Percentiles rank a stretch among this genome's conserved stretches.
phyloP scores from a whole-genome alignment of 2,797 vertebrate species.

The Scomberomorus guttatus region DNA sequence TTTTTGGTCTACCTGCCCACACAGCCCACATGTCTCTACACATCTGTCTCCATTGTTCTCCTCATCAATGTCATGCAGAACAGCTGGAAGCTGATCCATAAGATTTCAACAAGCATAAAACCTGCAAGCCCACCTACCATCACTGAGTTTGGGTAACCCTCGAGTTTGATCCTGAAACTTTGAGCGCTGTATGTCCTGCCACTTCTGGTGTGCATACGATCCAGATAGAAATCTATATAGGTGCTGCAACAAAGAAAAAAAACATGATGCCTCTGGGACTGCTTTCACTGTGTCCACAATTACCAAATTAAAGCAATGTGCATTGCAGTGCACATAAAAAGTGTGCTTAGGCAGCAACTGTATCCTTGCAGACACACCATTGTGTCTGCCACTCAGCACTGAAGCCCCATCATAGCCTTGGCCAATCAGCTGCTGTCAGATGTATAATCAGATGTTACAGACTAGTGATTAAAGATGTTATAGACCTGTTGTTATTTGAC shows the following conservation, averaged over 20 bases:
- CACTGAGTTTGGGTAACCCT: slow-evolving; percentile 2
- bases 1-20: neutral
- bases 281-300: slow-evolving; percentile 19
- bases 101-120: slow-evolving; percentile 6
- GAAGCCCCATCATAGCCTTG: neutral
- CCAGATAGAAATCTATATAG: slow-evolving; percentile 12
- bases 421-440: too few species aligned
- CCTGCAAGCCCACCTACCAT: slow-evolving; percentile 8
- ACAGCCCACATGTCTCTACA: neutral
- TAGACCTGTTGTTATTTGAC: too few species aligned
- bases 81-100: slow-evolving; percentile 10
- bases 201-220: slow-evolving; percentile 9
- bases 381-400: slow-evolving; percentile 4
- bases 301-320: slow-evolving; percentile 2
- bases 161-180: slow-evolving; percentile 8
- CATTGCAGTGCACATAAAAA: slow-evolving; percentile 15
- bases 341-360: neutral
- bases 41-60: neutral
- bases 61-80: neutral
- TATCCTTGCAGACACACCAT: slow-evolving; percentile 16
- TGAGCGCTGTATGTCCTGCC: slow-evolving; percentile 15
- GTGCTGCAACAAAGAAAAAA: slow-evolving; percentile 1
- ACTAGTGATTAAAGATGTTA: too few species aligned
- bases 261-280: neutral
- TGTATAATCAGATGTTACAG: too few species aligned